These are phyloP conservation scores for Caenorhabditis brenneri DNA, from an alignment of 1,140 invertebrate species.

Conservation along the genomic window DNA sequence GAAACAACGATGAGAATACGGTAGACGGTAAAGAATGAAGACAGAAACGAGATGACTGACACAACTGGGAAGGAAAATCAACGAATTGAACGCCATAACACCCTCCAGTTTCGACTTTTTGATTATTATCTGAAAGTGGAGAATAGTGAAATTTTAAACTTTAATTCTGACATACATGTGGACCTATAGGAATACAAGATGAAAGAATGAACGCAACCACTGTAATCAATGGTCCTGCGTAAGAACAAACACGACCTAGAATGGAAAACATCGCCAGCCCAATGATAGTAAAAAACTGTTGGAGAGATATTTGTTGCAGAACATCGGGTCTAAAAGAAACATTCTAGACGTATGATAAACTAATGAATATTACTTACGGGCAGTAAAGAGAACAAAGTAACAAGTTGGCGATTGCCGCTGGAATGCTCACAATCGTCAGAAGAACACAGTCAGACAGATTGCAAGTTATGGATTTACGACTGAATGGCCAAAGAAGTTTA, in stretches of 20 bases:
- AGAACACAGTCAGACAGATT: constrained; percentile 66
- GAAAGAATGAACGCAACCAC: constrained; percentile 63
- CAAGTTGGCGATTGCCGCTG: constrained; percentile 47
- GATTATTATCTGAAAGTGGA: constrained; percentile 61
- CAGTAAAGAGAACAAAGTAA: constrained; percentile 49
- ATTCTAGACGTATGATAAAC: background rate
- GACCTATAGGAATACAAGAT: constrained; percentile 67
- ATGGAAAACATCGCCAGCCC: constrained; percentile 62
- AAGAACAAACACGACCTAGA: constrained; percentile 61
- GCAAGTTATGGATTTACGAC: constrained; percentile 59
- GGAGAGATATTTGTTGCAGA: constrained; percentile 43
- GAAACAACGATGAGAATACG: constrained; percentile 66
- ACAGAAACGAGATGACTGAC: constrained; percentile 65
- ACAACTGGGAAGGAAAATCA: constrained; percentile 69
- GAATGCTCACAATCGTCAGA: constrained; percentile 58
- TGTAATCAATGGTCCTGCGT: constrained; percentile 58
- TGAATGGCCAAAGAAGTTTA: constrained; percentile 68
- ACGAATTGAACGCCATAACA: constrained; percentile 64
- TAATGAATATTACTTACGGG: constrained; percentile 42
- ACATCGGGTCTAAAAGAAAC: constrained; percentile 45
- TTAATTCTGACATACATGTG: constrained; percentile 61
- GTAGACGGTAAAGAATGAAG: constrained; percentile 67
- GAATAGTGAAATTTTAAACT: background rate
- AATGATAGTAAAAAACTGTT: constrained; percentile 55
- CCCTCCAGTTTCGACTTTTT: constrained; percentile 63